A percentile compares a stretch with the other conserved stretches of the same genome.
These are phyloP conservation scores for Bucorvus abyssinicus DNA, from an alignment of 2,797 vertebrate species.

Conservation along the genomic window DNA sequence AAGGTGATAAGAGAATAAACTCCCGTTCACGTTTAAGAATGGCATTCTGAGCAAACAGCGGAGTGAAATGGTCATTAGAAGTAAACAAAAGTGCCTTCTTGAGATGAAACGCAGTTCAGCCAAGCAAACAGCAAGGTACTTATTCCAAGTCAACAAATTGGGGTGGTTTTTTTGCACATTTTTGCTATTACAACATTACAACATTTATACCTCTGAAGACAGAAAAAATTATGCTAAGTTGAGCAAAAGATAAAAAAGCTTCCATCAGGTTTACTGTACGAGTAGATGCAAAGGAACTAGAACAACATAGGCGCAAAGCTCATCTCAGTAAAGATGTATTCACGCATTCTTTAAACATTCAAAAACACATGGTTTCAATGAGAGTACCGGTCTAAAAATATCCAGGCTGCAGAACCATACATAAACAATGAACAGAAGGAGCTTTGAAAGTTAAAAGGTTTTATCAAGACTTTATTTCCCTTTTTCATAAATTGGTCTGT, in stretches of 20 bases:
- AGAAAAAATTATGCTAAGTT: neutral
- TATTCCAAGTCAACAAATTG: neutral
- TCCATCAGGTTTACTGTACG: neutral
- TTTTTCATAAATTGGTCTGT: neutral
- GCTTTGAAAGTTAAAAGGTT: constrained; percentile 35
- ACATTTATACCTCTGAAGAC: neutral
- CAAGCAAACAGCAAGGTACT: neutral
- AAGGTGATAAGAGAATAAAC: neutral
- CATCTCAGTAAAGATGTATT: neutral
- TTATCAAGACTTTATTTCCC: constrained; percentile 15
- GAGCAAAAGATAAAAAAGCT: neutral
- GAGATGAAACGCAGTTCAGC: neutral
- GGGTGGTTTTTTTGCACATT: neutral
- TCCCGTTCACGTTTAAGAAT: neutral
- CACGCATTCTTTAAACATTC: constrained; percentile 5
- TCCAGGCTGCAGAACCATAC: neutral
- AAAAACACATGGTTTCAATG: constrained; percentile 36
- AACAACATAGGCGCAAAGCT: neutral
- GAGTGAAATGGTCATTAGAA: neutral
- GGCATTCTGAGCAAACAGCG: neutral
- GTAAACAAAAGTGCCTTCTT: neutral
- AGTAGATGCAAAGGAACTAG: neutral
- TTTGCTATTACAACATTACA: neutral
- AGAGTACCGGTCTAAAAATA: constrained; percentile 49
- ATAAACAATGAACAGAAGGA: constrained; percentile 33